A percentile compares a stretch with the other conserved stretches of the same genome.
Evolutionary conservation across 2,113 vertebrate genomes (phyloP).

Genomic region (Eptatretus burgeri): DNA sequence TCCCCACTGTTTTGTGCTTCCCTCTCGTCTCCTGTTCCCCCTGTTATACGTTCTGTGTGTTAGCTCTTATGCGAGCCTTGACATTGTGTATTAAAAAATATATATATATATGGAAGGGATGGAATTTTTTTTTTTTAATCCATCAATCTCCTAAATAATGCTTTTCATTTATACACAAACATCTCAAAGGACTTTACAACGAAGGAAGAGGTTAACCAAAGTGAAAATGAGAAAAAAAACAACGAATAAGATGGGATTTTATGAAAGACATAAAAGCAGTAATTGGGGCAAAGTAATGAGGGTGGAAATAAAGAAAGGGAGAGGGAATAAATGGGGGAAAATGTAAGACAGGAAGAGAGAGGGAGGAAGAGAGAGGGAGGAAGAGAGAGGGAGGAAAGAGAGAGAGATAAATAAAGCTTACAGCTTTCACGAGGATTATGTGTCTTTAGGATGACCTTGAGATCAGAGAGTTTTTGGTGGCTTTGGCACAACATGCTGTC

Average conservation of each 20-base stretch:
- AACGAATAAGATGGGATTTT: background rate
- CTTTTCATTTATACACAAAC: background rate
- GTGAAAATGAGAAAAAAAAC: conserved; percentile 7
- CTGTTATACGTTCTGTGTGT: too few species aligned
- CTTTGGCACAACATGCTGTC: conserved; percentile 84
- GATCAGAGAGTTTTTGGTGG: conserved; percentile 84
- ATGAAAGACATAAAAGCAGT: background rate
- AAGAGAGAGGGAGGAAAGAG: background rate
- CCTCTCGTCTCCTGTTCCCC: too few species aligned
- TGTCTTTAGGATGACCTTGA: conserved; percentile 65
- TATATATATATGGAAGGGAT: background rate
- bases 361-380: background rate
- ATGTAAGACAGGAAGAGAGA: background rate
- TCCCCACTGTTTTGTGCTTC: too few species aligned
- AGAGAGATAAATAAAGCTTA: conserved; percentile 17
- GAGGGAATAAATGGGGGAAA: background rate
- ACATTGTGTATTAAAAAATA: too few species aligned
- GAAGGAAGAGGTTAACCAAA: background rate
- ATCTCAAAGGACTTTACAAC: background rate
- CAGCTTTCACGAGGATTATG: conserved; percentile 61
- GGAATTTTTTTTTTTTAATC: background rate
- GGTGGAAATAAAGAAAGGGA: background rate
- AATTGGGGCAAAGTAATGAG: background rate
- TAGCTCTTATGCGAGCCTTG: too few species aligned
- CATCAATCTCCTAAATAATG: background rate